phyloP scores from a whole-genome alignment of 2,888 invertebrate species.

The Gymnosoma rotundatum region DNA sequence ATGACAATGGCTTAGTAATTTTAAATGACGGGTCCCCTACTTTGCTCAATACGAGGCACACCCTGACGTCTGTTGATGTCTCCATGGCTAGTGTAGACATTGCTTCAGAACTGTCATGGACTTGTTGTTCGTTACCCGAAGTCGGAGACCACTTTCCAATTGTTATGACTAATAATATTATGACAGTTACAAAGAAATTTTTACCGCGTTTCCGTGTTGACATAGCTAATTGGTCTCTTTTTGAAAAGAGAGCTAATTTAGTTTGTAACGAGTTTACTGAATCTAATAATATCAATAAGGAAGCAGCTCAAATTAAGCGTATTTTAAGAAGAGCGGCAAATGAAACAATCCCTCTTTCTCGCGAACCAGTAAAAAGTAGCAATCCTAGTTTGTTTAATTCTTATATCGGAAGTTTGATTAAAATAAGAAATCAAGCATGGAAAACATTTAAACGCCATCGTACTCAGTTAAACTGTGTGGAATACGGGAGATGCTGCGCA shows the following conservation, averaged over 20 bases:
- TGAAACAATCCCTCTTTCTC: background rate
- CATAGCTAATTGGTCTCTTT: background rate
- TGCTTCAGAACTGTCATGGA: background rate
- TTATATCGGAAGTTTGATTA: too few relatives aligned
- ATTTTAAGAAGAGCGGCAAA: background rate
- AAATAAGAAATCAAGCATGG: too few relatives aligned
- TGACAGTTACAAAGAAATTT: background rate
- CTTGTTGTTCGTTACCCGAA: background rate
- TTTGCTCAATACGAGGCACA: too few relatives aligned
- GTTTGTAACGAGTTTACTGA: background rate
- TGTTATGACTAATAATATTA: constrained; percentile 7
- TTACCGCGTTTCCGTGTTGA: background rate
- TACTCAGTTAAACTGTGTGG: too few relatives aligned
- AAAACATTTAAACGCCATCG: too few relatives aligned
- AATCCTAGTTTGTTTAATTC: background rate
- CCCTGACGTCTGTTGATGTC: too few relatives aligned
- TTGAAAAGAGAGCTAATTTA: background rate
- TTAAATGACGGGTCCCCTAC: too few relatives aligned
- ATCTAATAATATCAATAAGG: background rate
- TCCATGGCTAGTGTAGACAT: background rate
- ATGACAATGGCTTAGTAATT: too few relatives aligned
- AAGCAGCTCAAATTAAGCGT: too few relatives aligned
- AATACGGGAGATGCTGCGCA: too few relatives aligned
- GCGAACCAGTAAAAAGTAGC: background rate
- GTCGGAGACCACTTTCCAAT: constrained; percentile 31